Evolutionary conservation across 2,113 vertebrate species (phyloP).

Genomic region (Poeciliopsis prolifica): DNA sequence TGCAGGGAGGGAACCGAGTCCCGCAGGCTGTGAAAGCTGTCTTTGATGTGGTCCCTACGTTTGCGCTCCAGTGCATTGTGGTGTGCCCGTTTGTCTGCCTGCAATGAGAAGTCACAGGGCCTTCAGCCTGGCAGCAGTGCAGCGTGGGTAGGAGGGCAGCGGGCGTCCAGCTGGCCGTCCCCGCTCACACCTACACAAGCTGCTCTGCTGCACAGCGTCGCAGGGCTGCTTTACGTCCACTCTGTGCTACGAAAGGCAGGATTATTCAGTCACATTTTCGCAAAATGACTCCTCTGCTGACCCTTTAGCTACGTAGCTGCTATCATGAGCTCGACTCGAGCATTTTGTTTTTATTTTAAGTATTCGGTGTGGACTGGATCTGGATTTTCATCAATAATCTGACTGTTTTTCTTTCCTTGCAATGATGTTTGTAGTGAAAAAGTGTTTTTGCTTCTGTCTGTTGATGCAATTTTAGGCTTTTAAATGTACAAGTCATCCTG

Average conservation of each 20-base stretch:
- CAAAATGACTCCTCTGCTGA: too few species aligned
- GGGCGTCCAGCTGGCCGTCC: constrained; percentile 15
- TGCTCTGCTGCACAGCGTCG: constrained; percentile 36
- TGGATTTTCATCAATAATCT: too few species aligned
- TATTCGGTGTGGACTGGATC: too few species aligned
- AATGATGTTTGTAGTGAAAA: not conserved
- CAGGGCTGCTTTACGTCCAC: not conserved
- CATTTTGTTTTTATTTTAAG: too few species aligned
- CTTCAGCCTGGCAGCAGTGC: constrained; percentile 64
- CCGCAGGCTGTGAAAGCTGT: constrained; percentile 99
- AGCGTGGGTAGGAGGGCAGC: constrained; percentile 47
- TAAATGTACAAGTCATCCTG: too few species aligned
- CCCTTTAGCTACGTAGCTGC: too few species aligned
- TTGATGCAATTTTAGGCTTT: not conserved
- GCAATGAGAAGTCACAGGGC: constrained; percentile 72
- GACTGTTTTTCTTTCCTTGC: not conserved
- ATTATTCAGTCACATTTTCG: not conserved
- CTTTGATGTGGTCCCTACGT: constrained; percentile 99
- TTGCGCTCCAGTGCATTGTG: constrained; percentile 99
- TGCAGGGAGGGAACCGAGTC: constrained; percentile 97
- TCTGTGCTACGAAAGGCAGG: too few species aligned
- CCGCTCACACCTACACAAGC: constrained; percentile 29
- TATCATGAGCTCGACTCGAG: too few species aligned
- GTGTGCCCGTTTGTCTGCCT: constrained; percentile 99
- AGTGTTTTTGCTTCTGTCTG: not conserved